phyloP scores from a whole-genome alignment of 2,888 invertebrate species.

The Dysmachus trigonus region DNA sequence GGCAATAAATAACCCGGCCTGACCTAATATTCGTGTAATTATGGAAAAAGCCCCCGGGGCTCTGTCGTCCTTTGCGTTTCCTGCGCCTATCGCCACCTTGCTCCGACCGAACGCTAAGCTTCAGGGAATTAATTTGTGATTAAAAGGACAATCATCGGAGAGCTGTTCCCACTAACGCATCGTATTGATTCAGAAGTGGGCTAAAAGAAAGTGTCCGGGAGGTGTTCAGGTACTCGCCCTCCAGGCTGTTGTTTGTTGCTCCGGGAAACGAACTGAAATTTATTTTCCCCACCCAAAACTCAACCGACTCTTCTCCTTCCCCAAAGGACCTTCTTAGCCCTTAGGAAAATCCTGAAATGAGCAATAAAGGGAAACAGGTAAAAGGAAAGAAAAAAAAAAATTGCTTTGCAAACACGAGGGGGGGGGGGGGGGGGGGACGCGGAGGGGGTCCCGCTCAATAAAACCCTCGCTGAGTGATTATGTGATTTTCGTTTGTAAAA shows the following conservation, averaged over 20 bases:
- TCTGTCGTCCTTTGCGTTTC: background rate
- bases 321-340: background rate
- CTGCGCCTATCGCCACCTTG: background rate
- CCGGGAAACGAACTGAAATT: background rate
- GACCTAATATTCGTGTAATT: background rate
- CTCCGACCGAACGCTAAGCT: background rate
- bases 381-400: too few species aligned
- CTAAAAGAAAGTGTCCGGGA: background rate
- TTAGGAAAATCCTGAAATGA: background rate
- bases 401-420: background rate
- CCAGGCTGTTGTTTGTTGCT: background rate
- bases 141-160: background rate
- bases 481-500: conserved; percentile 11
- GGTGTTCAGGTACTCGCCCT: background rate
- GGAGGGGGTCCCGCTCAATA: too few species aligned
- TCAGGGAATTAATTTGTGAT: conserved; percentile 2
- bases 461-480: background rate
- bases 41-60: background rate
- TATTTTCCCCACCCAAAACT: background rate
- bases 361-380: background rate
- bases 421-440: background rate
- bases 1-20: conserved; percentile 2
- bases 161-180: background rate
- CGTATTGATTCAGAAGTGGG: background rate
- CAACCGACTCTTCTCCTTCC: too few species aligned